Percentiles rank a stretch among this genome's conserved stretches.
Conservation (phyloP, 2,888 invertebrate genomes). For the Pilophorus perplexus region DNA sequence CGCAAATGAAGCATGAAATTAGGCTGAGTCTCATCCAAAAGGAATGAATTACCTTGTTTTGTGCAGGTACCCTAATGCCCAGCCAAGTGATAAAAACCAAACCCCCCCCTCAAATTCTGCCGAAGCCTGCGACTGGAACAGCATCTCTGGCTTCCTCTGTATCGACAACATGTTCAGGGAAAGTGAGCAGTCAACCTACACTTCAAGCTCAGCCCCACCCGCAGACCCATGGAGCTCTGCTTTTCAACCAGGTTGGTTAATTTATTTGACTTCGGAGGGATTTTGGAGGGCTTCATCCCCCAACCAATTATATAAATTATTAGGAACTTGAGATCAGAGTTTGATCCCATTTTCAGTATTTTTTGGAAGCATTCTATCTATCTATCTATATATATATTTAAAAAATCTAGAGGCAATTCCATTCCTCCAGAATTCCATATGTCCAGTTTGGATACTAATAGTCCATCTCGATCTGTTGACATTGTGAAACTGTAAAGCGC, state of each 20-base stretch:
- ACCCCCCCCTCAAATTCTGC: slow-evolving; percentile 62
- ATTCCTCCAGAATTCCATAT: too few relatives aligned
- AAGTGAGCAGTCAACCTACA: slow-evolving; percentile 19
- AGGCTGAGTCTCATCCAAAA: too few relatives aligned
- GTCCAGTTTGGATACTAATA: not conserved
- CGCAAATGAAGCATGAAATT: too few relatives aligned
- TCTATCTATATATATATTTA: too few relatives aligned
- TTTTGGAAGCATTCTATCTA: too few relatives aligned
- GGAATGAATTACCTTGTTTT: not conserved
- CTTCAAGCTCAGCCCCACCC: slow-evolving; percentile 25
- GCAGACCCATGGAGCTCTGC: slow-evolving; percentile 45
- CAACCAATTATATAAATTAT: too few relatives aligned
- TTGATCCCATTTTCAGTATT: too few relatives aligned
- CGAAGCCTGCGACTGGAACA: slow-evolving; percentile 56
- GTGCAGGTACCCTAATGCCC: slow-evolving; percentile 51
- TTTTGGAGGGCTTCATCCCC: too few relatives aligned
- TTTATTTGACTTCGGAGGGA: not conserved
- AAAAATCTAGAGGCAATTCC: too few relatives aligned
- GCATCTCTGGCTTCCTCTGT: slow-evolving; percentile 33
- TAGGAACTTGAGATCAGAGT: too few relatives aligned
- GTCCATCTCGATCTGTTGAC: not conserved
- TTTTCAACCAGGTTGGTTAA: slow-evolving; percentile 48
- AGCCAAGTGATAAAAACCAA: slow-evolving; percentile 51
- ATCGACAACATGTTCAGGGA: slow-evolving; percentile 34
- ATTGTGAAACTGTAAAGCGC: slow-evolving; percentile 47